Evolutionary conservation across 2,113 vertebrate genomes (phyloP), one percentile per base, ranked within the genome.

Genomic region (Gallinago media): DNA sequence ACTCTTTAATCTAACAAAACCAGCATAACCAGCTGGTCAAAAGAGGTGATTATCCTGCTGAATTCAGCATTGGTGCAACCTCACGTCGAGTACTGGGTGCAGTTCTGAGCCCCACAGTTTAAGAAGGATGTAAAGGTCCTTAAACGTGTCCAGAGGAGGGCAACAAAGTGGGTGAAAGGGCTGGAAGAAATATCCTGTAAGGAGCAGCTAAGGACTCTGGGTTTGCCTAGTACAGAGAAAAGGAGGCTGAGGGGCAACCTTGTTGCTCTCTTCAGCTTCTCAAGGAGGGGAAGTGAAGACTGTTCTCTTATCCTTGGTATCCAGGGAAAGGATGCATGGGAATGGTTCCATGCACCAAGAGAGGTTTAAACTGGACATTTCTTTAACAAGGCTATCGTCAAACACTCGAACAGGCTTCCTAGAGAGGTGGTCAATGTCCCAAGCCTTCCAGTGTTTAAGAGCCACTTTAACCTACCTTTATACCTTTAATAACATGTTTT

Each of bases 241-340:
- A 62, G n/a, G 6, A 38, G 23, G 36, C 44, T 32, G 8, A 58
- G 38, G 23, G 23, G 31, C 2, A 2, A 54, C 47, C 25, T 44
- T 38, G 15, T 22, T 17, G 31, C 25, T 55, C 38, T 44, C 49
- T 12, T 22, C 49, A 36, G 20, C 50, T 56, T 80, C 38, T n/a
- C 10, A 12, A 38, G 63, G 17, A 42, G 18, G 32, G 7, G 15
- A 68, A 8, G 32, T 22, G 32, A 15, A 36, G 11, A 68, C n/a
- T 58, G 63, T 58, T 7, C 26, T 32, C 38, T 46, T 15, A 42
- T 58, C 44, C 44, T 44, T 50, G 34, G 22, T 2, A n/a, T 14
- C 17, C 34, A 22, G 29, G 3, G 10, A 22, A 1, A 59, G 17
- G 54, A 40, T 1, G 2, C 2, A 0, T 22, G 22, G 44, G 34